Evolutionary conservation across 2,113 vertebrate species (phyloP), one percentile per base, ranked within the genome.

Genomic region (Mus spicilegus): DNA sequence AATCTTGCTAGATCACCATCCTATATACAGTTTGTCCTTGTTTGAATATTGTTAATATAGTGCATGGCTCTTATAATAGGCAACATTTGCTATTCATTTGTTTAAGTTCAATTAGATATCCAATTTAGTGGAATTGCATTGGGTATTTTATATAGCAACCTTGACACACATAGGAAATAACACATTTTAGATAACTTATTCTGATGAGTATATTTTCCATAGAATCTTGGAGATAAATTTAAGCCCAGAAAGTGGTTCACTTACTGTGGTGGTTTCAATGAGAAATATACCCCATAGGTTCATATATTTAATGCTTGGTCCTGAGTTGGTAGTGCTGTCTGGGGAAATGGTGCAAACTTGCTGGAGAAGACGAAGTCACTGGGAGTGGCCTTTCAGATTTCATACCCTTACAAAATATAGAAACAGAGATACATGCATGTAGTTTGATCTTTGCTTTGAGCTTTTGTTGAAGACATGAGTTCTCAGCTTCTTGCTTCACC

Each of bases 151-250:
- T 73, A 20, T 86, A 69, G 51, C n/a, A 92, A 67, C 28, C 22
- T 36, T 49, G 70, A 26, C 16, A 51, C 1, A 5, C 69, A 28
- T 7, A 82, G 24, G 65, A 46, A 78, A 39, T 69, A n/a, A 78
- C 77, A 30, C 73, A 67, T 91, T 95, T 91, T 70, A 58, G 65
- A 61, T 17, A 76, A 1, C 39, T 63, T 70, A 46, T 33, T 75
- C 28, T 90, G 1, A 80, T 80, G 10, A 3, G 7, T 51, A 81
- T 33, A 46, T 90, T 93, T 92, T 86, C 46, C 73, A 26, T 67
- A 46, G n/a, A 86, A 76, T 85, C 54, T 39, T 95, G 36, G 24
- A 77, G 46, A 67, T 92, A 90, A 36, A 56, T 94, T 93, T 88
- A 93, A 90, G 16, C 76, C 7, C 24, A 56, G 3, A n/a, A 69